phyloP scores from a whole-genome alignment of 2,113 vertebrate species.

The Bagarius yarrelli region DNA sequence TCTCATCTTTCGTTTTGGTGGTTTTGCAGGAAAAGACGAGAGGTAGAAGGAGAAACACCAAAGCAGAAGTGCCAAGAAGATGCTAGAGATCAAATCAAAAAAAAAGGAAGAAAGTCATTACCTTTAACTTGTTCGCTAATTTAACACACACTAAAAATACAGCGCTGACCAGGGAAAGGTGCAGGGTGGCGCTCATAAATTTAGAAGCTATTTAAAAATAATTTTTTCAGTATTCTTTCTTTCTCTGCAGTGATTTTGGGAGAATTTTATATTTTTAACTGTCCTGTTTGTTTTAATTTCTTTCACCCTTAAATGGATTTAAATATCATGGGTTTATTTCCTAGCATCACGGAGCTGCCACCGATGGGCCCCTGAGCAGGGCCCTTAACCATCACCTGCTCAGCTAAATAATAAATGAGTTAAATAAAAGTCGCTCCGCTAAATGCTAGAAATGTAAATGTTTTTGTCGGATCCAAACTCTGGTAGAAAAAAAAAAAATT shows the following conservation, averaged over 20 bases:
- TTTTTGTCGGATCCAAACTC: no score
- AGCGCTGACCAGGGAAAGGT: background rate
- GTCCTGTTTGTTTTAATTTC: background rate
- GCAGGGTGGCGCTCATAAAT: background rate
- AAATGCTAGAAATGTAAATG: no score
- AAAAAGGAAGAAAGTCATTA: background rate
- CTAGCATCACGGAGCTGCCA: no score
- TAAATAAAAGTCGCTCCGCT: no score
- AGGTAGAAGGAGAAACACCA: slow-evolving; percentile 69
- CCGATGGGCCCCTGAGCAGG: no score
- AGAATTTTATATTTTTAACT: background rate
- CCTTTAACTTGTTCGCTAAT: background rate
- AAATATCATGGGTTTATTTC: no score
- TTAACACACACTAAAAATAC: no score
- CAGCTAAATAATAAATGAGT: no score
- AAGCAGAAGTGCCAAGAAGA: slow-evolving; percentile 67
- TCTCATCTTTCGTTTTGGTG: background rate
- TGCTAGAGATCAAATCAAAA: slow-evolving; percentile 55
- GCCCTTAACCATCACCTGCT: no score
- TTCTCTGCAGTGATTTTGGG: background rate
- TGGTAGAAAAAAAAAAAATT: no score
- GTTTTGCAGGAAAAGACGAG: slow-evolving; percentile 61
- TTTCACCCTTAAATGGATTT: background rate
- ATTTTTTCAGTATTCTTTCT: background rate
- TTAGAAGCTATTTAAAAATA: background rate